Evolutionary conservation across 2,888 invertebrate species (phyloP).

Genomic region (Yponomeuta cagnagella): DNA sequence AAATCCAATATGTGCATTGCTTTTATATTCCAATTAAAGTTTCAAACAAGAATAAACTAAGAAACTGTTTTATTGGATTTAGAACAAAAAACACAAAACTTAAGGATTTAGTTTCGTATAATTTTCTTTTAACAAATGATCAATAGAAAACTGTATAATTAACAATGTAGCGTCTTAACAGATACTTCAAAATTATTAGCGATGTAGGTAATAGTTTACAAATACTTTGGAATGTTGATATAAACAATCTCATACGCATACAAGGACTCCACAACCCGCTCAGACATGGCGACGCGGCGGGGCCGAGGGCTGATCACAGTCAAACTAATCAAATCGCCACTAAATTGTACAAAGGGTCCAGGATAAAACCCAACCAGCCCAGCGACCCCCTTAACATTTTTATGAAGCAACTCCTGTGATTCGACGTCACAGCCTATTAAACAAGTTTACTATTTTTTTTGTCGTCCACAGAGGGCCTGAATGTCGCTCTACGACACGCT

Average conservation of each 20-base stretch:
- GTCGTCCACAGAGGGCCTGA: conserved; percentile 41
- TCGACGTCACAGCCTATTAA: conserved; percentile 41
- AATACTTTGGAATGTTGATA: conserved; percentile 75
- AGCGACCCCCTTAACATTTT: conserved; percentile 20
- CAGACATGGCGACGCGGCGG: conserved; percentile 10
- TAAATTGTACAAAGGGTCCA: conserved; percentile 34
- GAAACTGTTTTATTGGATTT: neutral
- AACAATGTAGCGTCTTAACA: conserved; percentile 75
- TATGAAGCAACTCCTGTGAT: conserved; percentile 21
- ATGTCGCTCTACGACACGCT: conserved; percentile 23
- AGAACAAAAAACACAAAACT: conserved; percentile 33
- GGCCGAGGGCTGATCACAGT: conserved; percentile 18
- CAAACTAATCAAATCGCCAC: conserved; percentile 18
- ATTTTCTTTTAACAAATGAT: conserved; percentile 77
- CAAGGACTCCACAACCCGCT: conserved; percentile 22
- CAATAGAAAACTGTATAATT: conserved; percentile 77
- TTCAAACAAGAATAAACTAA: neutral
- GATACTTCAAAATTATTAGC: conserved; percentile 74
- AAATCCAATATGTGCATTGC: neutral
- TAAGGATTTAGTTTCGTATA: conserved; percentile 76
- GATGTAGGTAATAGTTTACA: conserved; percentile 74
- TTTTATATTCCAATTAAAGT: neutral
- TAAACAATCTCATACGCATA: conserved; percentile 65
- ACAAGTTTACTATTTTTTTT: conserved; percentile 66
- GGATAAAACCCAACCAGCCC: conserved; percentile 41